A percentile compares a stretch with the other conserved stretches of the same genome.
phyloP scores from a whole-genome alignment of 2,888 invertebrate species.

The Cylindroiulus punctatus region DNA sequence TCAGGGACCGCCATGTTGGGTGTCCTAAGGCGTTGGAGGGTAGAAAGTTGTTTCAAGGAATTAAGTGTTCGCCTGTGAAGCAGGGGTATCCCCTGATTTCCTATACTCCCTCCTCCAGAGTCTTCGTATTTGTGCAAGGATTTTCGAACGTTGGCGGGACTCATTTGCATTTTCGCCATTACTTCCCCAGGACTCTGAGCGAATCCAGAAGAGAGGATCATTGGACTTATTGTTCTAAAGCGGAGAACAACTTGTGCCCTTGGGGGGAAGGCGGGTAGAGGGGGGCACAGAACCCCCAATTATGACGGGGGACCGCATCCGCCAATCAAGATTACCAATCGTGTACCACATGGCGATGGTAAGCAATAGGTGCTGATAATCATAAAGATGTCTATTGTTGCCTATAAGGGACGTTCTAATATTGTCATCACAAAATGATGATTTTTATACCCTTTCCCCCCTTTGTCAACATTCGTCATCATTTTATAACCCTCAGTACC shows the following conservation, averaged over 20 bases:
- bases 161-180: constrained; percentile 24
- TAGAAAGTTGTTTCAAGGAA: constrained; percentile 32
- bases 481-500: too few relatives aligned
- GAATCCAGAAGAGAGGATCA: constrained; percentile 14
- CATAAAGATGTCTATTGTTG: too few relatives aligned
- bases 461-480: too few relatives aligned
- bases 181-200: constrained; percentile 6
- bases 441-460: too few relatives aligned
- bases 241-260: neutral
- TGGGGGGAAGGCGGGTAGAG: too few relatives aligned
- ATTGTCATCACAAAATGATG: too few relatives aligned
- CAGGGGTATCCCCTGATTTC: constrained; percentile 32
- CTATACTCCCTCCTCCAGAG: neutral
- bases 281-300: neutral
- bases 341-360: too few relatives aligned
- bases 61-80: constrained; percentile 26
- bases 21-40: constrained; percentile 32
- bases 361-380: too few relatives aligned
- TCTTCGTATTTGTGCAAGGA: constrained; percentile 1
- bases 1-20: constrained; percentile 29
- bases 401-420: too few relatives aligned
- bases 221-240: constrained; percentile 10
- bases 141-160: constrained; percentile 32
- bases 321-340: neutral
- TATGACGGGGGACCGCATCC: neutral